A percentile compares a stretch with the other conserved stretches of the same genome.
These are phyloP conservation scores for Aselliscus stoliczkanus DNA, from an alignment of 2,797 vertebrate species.

Conservation along the genomic window DNA sequence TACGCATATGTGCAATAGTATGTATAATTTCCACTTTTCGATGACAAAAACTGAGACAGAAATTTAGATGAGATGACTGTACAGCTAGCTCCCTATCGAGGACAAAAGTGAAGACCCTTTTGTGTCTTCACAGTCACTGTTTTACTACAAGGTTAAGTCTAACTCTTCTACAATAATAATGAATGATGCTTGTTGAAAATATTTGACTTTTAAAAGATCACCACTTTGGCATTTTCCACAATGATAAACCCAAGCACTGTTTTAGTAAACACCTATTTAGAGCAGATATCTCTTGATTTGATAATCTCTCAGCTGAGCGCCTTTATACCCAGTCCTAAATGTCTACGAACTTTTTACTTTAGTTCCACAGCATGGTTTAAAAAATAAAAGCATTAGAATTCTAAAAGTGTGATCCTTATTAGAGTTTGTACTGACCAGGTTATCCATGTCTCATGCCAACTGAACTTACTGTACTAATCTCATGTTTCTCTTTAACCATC, in stretches of 20 bases:
- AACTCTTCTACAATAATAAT: background rate
- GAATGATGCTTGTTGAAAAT: background rate
- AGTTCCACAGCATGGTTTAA: background rate
- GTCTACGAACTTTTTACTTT: background rate
- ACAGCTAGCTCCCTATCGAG: background rate
- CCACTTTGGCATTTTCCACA: background rate
- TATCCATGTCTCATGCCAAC: background rate
- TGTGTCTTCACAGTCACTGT: background rate
- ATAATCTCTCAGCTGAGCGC: background rate
- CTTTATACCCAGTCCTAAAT: background rate
- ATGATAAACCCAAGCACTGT: background rate
- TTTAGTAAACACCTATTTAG: background rate
- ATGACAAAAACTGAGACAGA: background rate
- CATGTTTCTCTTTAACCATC: slow-evolving; percentile 30
- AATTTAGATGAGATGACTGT: background rate
- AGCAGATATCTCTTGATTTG: background rate
- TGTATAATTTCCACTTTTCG: background rate
- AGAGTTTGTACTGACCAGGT: background rate
- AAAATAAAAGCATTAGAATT: background rate
- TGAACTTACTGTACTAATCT: background rate
- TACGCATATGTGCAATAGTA: background rate
- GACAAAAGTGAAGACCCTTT: background rate
- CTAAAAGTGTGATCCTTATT: background rate
- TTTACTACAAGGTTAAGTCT: background rate
- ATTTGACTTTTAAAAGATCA: background rate